Percentiles rank a stretch among this genome's conserved stretches.
phyloP scores from a whole-genome alignment of 2,113 vertebrate species.

The Theristicus caerulescens region DNA sequence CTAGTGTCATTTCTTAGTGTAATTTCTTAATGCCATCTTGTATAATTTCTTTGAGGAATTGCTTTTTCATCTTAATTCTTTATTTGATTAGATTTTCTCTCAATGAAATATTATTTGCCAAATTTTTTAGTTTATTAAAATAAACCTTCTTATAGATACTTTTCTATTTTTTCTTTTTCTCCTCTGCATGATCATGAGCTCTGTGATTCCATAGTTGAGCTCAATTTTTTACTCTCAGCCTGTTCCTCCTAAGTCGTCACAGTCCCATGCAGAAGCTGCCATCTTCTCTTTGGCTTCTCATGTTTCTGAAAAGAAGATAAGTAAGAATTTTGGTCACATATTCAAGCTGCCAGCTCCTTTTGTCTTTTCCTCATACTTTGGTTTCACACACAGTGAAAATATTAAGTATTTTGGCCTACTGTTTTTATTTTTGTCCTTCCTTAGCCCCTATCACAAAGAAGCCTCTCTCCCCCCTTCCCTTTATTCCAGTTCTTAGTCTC shows the following conservation, averaged over 20 bases:
- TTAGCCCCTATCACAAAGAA: not conserved
- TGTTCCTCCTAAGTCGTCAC: not conserved
- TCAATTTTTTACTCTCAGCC: not conserved
- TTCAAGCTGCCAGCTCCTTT: not conserved
- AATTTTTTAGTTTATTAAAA: not conserved
- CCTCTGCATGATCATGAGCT: not conserved
- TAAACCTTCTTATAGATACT: not conserved
- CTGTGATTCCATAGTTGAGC: not conserved
- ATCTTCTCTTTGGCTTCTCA: not conserved
- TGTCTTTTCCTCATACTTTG: not conserved
- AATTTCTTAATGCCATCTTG: not conserved
- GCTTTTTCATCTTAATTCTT: not conserved
- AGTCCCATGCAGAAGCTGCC: not conserved
- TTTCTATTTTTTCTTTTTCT: not conserved
- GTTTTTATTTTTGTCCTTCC: not conserved
- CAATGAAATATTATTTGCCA: not conserved
- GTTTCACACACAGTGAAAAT: not conserved
- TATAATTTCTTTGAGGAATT: not conserved
- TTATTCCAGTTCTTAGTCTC: not conserved
- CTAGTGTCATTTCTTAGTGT: not conserved
- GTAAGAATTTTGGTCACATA: not conserved
- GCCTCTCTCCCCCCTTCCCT: accelerated
- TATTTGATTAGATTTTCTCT: not conserved
- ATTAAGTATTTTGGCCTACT: not conserved
- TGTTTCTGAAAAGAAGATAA: not conserved